phyloP scores from a whole-genome alignment of 2,797 vertebrate genomes.

The Staurois parvus region DNA sequence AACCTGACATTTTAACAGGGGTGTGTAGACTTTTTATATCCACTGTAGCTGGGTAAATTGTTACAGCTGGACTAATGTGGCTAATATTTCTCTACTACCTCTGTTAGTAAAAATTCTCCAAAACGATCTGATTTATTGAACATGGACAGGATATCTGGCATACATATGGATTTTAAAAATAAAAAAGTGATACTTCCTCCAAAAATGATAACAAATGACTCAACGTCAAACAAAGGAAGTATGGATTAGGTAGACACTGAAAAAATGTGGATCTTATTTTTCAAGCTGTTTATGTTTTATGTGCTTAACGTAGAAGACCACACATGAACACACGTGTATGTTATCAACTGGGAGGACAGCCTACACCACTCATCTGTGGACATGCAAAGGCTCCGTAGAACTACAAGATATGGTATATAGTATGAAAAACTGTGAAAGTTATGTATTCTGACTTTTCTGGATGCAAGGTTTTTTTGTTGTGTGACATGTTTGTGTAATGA shows the following conservation, averaged over 20 bases:
- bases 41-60: neutral
- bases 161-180: conserved; percentile 29
- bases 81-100: neutral
- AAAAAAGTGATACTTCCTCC: conserved; percentile 17
- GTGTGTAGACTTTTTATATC: no score
- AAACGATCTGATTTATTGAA: neutral
- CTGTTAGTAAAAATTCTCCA: neutral
- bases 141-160: conserved; percentile 21
- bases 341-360: neutral
- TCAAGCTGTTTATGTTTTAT: neutral
- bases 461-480: neutral
- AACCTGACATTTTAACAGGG: no score
- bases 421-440: neutral
- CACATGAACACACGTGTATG: neutral
- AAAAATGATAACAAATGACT: conserved; percentile 41
- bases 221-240: conserved; percentile 22
- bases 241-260: conserved; percentile 8
- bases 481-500: neutral
- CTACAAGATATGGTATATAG: neutral
- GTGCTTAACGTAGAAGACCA: conserved; percentile 7
- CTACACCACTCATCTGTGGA: neutral
- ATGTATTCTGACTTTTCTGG: neutral
- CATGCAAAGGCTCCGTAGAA: neutral
- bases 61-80: neutral
- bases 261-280: conserved; percentile 28